These are phyloP conservation scores for Dinocampus coccinellae DNA, from an alignment of 2,888 invertebrate species.

Conservation along the genomic window DNA sequence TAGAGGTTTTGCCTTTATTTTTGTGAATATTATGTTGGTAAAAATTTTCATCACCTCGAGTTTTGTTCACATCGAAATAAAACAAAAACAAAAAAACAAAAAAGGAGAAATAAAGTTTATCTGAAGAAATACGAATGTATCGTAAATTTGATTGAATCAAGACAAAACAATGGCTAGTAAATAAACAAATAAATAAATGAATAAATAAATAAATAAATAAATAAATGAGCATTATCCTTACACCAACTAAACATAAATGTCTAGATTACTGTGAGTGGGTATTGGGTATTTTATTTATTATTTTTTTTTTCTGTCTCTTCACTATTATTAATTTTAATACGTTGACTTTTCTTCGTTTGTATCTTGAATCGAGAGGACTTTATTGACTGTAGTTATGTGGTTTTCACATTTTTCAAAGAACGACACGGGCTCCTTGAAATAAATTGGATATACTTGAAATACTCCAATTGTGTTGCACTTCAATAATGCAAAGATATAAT, in stretches of 20 bases:
- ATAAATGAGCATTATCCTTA: too few relatives aligned
- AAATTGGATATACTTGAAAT: conserved; percentile 28
- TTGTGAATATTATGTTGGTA: conserved; percentile 22
- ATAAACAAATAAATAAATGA: conserved; percentile 39
- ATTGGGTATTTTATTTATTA: neutral
- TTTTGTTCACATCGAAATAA: too few relatives aligned
- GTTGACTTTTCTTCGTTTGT: neutral
- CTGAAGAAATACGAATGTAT: conserved; percentile 48
- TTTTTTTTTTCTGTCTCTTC: neutral
- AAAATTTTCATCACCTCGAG: conserved; percentile 32
- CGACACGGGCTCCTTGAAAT: conserved; percentile 9
- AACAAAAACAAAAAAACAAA: too few relatives aligned
- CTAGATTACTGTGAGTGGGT: neutral
- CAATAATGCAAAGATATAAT: conserved; percentile 14
- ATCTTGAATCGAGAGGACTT: too few relatives aligned
- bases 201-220: too few relatives aligned
- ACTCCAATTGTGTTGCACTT: conserved; percentile 18
- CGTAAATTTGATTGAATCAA: conserved; percentile 40
- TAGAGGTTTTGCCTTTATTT: conserved; percentile 19
- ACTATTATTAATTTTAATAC: neutral
- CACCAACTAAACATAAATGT: neutral
- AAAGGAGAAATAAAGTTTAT: conserved; percentile 44
- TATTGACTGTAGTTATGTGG: too few relatives aligned
- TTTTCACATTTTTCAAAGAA: neutral
- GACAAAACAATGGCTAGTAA: conserved; percentile 49